Conservation (phyloP, 2,888 invertebrate genomes). For the Perdita meconis region DNA sequence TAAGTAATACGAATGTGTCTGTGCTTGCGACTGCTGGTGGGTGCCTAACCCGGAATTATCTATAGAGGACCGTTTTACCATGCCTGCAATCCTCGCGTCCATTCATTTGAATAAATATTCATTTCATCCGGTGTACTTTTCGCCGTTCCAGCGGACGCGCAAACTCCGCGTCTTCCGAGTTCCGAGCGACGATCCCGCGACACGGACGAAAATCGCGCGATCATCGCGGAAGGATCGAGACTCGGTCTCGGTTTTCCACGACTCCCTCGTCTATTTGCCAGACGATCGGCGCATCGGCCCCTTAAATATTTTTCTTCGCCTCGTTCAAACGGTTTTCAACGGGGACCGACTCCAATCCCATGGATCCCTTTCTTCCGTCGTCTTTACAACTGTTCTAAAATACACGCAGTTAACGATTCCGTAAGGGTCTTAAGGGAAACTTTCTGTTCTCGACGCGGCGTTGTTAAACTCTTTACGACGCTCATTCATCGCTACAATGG, state of each 20-base stretch:
- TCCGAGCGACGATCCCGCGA: conserved; percentile 3
- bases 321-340: conserved; percentile 37
- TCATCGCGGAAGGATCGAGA: background rate
- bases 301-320: conserved; percentile 48
- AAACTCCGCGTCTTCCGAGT: background rate
- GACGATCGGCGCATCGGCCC: background rate
- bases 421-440: conserved; percentile 77
- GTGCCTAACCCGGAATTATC: conserved; percentile 77
- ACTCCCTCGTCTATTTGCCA: conserved; percentile 1
- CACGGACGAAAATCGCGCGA: conserved; percentile 3
- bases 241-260: background rate
- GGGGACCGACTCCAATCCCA: conserved; percentile 69
- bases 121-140: conserved; percentile 61
- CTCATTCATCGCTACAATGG: conserved; percentile 79
- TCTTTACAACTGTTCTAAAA: conserved; percentile 77
- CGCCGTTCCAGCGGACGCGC: background rate
- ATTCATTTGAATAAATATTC: conserved; percentile 80
- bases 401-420: conserved; percentile 81
- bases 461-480: conserved; percentile 82
- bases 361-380: conserved; percentile 57
- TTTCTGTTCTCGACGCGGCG: conserved; percentile 76
- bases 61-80: conserved; percentile 78
- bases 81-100: conserved; percentile 73
- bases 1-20: conserved; percentile 86
- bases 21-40: conserved; percentile 74